A percentile compares a stretch with the other conserved stretches of the same genome.
These are phyloP conservation scores for Ylistrum balloti DNA, from an alignment of 1,140 invertebrate genomes.

Conservation along the genomic window DNA sequence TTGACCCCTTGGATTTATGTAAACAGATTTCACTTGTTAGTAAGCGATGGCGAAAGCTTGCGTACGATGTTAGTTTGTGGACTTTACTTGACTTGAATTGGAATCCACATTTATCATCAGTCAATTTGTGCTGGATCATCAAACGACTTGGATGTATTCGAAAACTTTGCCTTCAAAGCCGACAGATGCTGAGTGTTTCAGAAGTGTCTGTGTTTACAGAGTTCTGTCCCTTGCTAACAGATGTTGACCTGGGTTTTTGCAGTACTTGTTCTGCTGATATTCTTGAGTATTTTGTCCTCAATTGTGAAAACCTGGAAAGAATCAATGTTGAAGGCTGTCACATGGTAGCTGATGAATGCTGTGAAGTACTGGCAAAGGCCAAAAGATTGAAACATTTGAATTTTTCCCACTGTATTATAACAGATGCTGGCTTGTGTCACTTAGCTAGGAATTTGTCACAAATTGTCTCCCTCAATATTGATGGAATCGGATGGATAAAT, in stretches of 20 bases:
- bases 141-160: not conserved
- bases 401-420: slow-evolving; percentile 50
- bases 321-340: slow-evolving; percentile 48
- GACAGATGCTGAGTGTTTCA: not conserved
- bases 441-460: slow-evolving; percentile 12
- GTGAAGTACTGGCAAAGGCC: not conserved
- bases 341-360: slow-evolving; percentile 30
- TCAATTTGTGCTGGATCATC: slow-evolving; percentile 31
- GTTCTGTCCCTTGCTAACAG: slow-evolving; percentile 14
- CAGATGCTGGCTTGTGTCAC: slow-evolving; percentile 40
- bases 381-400: not conserved
- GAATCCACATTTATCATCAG: slow-evolving; percentile 38
- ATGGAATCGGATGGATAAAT: slow-evolving; percentile 49
- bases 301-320: slow-evolving; percentile 30
- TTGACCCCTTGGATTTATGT: slow-evolving; percentile 1
- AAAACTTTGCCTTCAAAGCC: slow-evolving; percentile 34
- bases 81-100: slow-evolving; percentile 43
- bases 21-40: slow-evolving; percentile 41
- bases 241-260: slow-evolving; percentile 44
- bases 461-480: slow-evolving; percentile 50
- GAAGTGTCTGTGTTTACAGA: slow-evolving; percentile 43
- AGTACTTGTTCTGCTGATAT: not conserved
- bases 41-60: slow-evolving; percentile 44
- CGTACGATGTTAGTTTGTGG: slow-evolving; percentile 48
- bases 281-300: slow-evolving; percentile 42